Evolutionary conservation across 2,888 invertebrate genomes (phyloP).

Genomic region (Campoplex capitator): DNA sequence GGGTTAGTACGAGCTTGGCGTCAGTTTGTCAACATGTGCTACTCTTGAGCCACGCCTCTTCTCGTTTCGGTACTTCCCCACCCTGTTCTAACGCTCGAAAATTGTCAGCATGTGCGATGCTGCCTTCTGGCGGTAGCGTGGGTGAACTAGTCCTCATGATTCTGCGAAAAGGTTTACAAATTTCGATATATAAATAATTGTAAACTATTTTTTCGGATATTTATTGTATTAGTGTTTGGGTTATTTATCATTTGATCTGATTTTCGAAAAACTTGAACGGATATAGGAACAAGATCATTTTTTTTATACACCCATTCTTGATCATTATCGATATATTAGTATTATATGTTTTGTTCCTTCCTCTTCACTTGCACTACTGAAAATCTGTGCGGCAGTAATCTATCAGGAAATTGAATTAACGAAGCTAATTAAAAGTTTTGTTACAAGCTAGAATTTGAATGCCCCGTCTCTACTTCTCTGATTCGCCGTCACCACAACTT

Average conservation of each 20-base stretch:
- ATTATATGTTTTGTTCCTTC: neutral
- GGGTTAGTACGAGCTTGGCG: constrained; percentile 20
- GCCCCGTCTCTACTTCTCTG: neutral
- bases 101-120: neutral
- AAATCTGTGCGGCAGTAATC: constrained; percentile 64
- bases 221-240: too few species aligned
- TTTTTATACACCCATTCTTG: neutral
- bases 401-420: constrained; percentile 77
- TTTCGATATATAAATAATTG: neutral
- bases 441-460: constrained; percentile 2
- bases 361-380: neutral
- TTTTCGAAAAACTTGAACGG: neutral
- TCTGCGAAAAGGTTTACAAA: neutral
- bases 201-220: too few species aligned
- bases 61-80: constrained; percentile 41
- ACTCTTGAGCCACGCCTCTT: constrained; percentile 53
- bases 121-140: neutral
- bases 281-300: neutral
- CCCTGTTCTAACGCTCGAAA: neutral
- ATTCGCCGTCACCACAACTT: constrained; percentile 34
- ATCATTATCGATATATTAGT: neutral
- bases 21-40: constrained; percentile 60
- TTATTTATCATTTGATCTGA: neutral
- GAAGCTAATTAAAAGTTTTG: constrained; percentile 77
- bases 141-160: constrained; percentile 3